Evolutionary conservation across 1,140 invertebrate genomes (phyloP), one percentile per base, ranked within the genome.

Genomic region (Temnothorax longispinosus): DNA sequence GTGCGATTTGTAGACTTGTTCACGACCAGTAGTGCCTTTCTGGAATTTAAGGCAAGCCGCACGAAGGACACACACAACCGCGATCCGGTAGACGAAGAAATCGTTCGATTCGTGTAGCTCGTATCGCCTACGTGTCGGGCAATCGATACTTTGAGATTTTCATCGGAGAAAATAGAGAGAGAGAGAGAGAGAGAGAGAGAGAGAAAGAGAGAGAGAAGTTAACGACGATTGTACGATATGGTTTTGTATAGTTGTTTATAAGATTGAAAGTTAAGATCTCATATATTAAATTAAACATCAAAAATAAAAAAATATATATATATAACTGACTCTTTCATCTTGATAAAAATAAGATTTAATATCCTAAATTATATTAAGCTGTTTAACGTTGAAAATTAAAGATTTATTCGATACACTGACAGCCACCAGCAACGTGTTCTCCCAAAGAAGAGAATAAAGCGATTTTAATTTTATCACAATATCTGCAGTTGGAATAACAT

Each of bases 121-220:
- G 54, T 67, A 60, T 18, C 21, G 21, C 10, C 44, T 64, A 41
- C 21, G 21, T 7, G 77, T 71, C 64, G 5, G 15, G 0, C 18
- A 2, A 74, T 74, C 11, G 27, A 58, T 65, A 38, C 38, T 72
- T 72, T 58, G 67, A 82, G 54, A 82, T 82, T 82, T 74, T 74
- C 80, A 74, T 82, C 41, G 41, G 7, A 32, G 21, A 58, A 71
- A 50, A 21, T 35, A 58, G 3, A 47, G 27, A 27, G 27, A 27
- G 27, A 27, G 27, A 27, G 27, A 27, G 27, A 27, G 27, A 27
- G 27, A 27, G 27, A 27, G 27, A 27, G 27, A 27, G 27, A 27
- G 27, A 27, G 27, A 27, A 1, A 27, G 27, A 27, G 27, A 27
- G n/a, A 38, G 64, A 81, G 47, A 71, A 72, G 2, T 27, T 71